A percentile compares a stretch with the other conserved stretches of the same genome.
Evolutionary conservation across 2,888 invertebrate genomes (phyloP).

Genomic region (Unio delphinus): DNA sequence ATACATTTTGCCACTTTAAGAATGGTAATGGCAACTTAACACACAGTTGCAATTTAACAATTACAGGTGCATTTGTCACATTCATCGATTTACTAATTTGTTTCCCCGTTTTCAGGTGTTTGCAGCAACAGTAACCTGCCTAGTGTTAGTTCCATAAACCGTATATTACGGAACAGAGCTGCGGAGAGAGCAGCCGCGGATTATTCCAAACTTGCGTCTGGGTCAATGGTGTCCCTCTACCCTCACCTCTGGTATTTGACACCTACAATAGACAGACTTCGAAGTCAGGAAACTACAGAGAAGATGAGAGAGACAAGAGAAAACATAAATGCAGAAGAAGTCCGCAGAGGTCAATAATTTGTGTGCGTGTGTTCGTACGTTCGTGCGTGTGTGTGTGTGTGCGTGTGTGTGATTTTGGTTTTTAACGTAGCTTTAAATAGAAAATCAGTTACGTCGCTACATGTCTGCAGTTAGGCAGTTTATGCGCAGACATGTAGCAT

Average conservation of each 20-base stretch:
- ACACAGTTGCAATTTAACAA: no score
- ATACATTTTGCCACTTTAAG: background rate
- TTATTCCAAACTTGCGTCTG: slow-evolving; percentile 78
- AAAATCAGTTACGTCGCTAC: no score
- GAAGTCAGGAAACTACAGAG: background rate
- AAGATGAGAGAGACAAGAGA: background rate
- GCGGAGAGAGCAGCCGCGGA: slow-evolving; percentile 97
- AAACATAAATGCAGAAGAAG: background rate
- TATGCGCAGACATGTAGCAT: no score
- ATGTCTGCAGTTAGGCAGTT: no score
- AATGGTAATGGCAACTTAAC: no score
- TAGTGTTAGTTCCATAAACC: slow-evolving; percentile 96
- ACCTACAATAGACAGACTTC: slow-evolving; percentile 12
- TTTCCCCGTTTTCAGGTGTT: slow-evolving; percentile 75
- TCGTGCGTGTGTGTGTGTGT: no score
- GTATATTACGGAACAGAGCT: slow-evolving; percentile 94
- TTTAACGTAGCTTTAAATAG: no score
- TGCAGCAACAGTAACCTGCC: slow-evolving; percentile 96
- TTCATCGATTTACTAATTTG: no score
- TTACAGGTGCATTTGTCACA: no score
- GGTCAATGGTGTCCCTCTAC: slow-evolving; percentile 40
- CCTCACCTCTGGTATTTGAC: slow-evolving; percentile 33
- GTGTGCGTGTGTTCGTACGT: no score
- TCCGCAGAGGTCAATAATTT: no score
- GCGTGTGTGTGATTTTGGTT: no score